Conservation (phyloP, 2,888 invertebrate genomes). For the Drosophila nr. perissopoda region DNA sequence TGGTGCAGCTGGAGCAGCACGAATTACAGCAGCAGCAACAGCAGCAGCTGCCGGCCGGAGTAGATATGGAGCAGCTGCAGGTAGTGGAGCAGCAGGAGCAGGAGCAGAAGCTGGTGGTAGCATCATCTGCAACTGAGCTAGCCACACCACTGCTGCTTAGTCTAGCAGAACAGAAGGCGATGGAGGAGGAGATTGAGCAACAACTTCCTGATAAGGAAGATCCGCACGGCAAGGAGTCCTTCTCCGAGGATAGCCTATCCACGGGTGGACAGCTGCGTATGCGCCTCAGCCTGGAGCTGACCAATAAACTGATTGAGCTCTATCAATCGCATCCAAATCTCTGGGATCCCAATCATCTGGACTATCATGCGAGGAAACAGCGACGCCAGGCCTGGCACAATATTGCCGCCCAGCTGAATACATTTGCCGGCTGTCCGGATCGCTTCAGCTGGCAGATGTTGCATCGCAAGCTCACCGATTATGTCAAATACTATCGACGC, state of each 20-base stretch:
- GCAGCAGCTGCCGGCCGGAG: background rate
- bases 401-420: slow-evolving; percentile 65
- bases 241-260: slow-evolving; percentile 13
- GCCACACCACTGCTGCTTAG: slow-evolving; percentile 16
- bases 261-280: slow-evolving; percentile 38
- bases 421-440: background rate
- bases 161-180: slow-evolving; percentile 13
- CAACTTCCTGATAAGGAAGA: background rate
- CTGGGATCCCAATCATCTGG: slow-evolving; percentile 79
- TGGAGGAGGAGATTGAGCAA: background rate
- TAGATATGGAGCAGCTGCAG: background rate
- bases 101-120: background rate
- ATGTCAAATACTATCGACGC: slow-evolving; percentile 73
- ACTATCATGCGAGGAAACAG: slow-evolving; percentile 64
- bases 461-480: slow-evolving; percentile 79
- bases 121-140: slow-evolving; percentile 1
- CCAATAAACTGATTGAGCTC: slow-evolving; percentile 66
- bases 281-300: slow-evolving; percentile 59
- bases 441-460: slow-evolving; percentile 69
- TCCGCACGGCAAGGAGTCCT: background rate
- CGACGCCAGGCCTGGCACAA: slow-evolving; percentile 73
- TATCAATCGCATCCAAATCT: slow-evolving; percentile 67
- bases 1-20: slow-evolving; percentile 32
- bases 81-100: background rate
- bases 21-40: background rate